A percentile compares a stretch with the other conserved stretches of the same genome.
phyloP scores from a whole-genome alignment of 2,888 invertebrate species.

The Cheilosia vernalis region DNA sequence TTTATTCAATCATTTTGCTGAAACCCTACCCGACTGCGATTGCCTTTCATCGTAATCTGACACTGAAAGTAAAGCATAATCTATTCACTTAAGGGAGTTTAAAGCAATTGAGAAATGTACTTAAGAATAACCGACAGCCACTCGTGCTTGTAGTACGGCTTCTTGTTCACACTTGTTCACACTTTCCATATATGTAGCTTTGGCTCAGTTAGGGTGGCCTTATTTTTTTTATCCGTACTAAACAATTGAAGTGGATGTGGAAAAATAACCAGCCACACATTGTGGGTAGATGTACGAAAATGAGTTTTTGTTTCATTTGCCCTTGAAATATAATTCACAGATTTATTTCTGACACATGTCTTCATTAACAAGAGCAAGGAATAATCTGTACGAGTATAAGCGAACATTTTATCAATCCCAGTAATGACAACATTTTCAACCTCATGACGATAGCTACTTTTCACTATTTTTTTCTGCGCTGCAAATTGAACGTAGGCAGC shows the following conservation, averaged over 20 bases:
- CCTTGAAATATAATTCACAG: constrained; percentile 5
- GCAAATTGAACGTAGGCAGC: constrained; percentile 39
- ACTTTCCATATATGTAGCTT: not conserved
- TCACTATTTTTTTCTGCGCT: not conserved
- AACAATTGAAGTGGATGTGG: not conserved
- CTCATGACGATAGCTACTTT: constrained; percentile 20
- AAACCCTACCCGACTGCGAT: constrained; percentile 13
- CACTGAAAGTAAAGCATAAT: constrained; percentile 35
- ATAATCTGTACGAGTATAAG: not conserved
- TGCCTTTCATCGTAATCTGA: constrained; percentile 6
- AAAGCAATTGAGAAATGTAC: constrained; percentile 54
- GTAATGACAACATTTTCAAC: constrained; percentile 12
- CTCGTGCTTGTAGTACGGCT: constrained; percentile 29
- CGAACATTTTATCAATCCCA: not conserved
- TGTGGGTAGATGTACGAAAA: not conserved
- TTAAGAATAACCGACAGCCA: constrained; percentile 17
- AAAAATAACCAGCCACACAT: not conserved
- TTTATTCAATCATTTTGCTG: not conserved
- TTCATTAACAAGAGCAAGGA: constrained; percentile 24
- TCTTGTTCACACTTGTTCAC: constrained; percentile 38
- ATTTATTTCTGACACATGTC: constrained; percentile 4
- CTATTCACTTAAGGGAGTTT: constrained; percentile 60
- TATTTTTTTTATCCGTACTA: constrained; percentile 3
- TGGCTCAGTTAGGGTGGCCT: constrained; percentile 9
- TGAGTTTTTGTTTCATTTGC: not conserved